Evolutionary conservation across 2,113 vertebrate genomes (phyloP).

Genomic region (Ia io): DNA sequence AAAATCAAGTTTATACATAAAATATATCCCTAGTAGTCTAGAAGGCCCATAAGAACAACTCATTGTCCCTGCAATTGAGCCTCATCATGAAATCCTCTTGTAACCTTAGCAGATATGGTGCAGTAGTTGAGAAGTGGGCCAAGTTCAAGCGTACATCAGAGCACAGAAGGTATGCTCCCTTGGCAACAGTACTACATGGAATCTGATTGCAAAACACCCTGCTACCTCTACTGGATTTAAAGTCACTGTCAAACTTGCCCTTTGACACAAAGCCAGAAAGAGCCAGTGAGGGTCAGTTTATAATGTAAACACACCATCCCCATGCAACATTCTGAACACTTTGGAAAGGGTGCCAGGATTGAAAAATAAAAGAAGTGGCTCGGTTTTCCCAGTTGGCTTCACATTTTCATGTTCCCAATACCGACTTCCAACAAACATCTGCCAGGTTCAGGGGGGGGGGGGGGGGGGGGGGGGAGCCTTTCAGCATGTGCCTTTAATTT

Average conservation of each 20-base stretch:
- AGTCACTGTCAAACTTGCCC: background rate
- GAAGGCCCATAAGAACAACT: background rate
- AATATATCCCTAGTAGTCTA: background rate
- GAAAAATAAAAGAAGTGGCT: background rate
- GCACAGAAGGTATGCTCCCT: background rate
- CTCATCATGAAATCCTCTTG: background rate
- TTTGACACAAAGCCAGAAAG: background rate
- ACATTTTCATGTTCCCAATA: background rate
- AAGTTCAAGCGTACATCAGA: background rate
- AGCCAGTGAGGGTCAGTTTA: background rate
- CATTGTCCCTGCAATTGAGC: background rate
- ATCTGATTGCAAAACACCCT: background rate
- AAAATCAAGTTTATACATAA: slow-evolving; percentile 37
- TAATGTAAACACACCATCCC: background rate
- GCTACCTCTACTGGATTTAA: background rate
- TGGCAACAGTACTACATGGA: background rate
- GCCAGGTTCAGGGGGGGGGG: background rate
- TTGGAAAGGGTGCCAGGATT: background rate
- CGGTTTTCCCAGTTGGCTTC: slow-evolving; percentile 38
- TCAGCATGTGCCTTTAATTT: slow-evolving; percentile 45
- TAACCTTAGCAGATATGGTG: background rate
- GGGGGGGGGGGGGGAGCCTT: no score
- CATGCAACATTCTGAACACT: background rate
- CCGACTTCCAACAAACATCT: background rate
- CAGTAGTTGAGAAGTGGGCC: background rate